A percentile compares a stretch with the other conserved stretches of the same genome.
Evolutionary conservation across 1,140 invertebrate species (phyloP).

Genomic region (Maniola jurtina): DNA sequence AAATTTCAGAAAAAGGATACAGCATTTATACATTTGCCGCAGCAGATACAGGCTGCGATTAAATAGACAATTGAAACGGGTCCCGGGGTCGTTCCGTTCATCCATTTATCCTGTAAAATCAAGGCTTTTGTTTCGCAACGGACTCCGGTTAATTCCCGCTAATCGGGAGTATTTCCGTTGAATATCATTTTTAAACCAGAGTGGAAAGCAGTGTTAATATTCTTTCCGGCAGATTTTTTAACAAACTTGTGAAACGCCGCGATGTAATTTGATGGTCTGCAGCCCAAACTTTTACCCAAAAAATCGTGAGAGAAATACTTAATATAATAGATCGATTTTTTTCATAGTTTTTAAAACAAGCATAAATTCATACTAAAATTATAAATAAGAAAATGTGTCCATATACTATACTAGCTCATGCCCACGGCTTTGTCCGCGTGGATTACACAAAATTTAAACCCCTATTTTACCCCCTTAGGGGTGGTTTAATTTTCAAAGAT

Average conservation of each 20-base stretch:
- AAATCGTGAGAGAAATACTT: too few species aligned
- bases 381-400: too few species aligned
- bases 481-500: too few species aligned
- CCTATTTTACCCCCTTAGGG: too few species aligned
- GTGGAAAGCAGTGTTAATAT: background rate
- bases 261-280: too few species aligned
- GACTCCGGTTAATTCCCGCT: constrained; percentile 11
- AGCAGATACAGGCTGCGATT: constrained; percentile 40
- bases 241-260: background rate
- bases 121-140: constrained; percentile 12
- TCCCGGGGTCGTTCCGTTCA: constrained; percentile 47
- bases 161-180: background rate
- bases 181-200: background rate
- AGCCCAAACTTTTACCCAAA: too few species aligned
- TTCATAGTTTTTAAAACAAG: too few species aligned
- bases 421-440: too few species aligned
- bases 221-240: background rate
- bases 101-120: constrained; percentile 29
- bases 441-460: too few species aligned
- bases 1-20: constrained; percentile 32
- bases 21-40: constrained; percentile 58
- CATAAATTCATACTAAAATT: too few species aligned
- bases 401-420: too few species aligned
- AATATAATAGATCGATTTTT: too few species aligned
- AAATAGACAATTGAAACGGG: constrained; percentile 46